Conservation (phyloP, 2,797 vertebrate species). For the Pseudochaenichthys georgianus region DNA sequence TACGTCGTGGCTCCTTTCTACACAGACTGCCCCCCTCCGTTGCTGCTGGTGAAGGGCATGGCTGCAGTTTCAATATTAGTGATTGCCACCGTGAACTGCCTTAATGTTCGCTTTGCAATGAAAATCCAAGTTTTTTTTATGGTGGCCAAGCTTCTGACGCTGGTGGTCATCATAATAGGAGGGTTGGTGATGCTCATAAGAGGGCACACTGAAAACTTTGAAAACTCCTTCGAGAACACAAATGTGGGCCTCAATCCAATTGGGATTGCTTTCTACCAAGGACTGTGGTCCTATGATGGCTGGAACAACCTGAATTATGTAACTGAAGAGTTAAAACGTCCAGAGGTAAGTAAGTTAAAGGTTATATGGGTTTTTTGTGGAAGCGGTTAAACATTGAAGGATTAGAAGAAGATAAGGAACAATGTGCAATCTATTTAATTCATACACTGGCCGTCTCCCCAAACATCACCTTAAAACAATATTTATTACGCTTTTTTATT, state of each 20-base stretch:
- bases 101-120: slow-evolving; percentile 86
- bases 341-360: slow-evolving; percentile 81
- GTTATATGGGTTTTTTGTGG: background rate
- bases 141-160: slow-evolving; percentile 84
- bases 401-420: background rate
- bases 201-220: slow-evolving; percentile 82
- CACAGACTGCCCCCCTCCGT: slow-evolving; percentile 82
- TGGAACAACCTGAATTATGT: slow-evolving; percentile 92
- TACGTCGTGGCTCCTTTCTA: slow-evolving; percentile 88
- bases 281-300: slow-evolving; percentile 92
- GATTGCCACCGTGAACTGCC: slow-evolving; percentile 85
- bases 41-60: slow-evolving; percentile 78
- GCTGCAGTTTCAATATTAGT: slow-evolving; percentile 85
- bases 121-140: slow-evolving; percentile 87
- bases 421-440: background rate
- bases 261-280: slow-evolving; percentile 91
- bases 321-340: slow-evolving; percentile 89
- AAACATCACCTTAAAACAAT: background rate
- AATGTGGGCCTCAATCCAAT: slow-evolving; percentile 79
- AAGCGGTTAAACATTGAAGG: background rate
- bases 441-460: no score
- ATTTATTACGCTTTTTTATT: background rate
- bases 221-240: slow-evolving; percentile 87
- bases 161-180: slow-evolving; percentile 84
- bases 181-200: slow-evolving; percentile 82